A percentile compares a stretch with the other conserved stretches of the same genome.
Conservation (phyloP, 2,797 vertebrate genomes). For the Ambastaia sidthimunki region DNA sequence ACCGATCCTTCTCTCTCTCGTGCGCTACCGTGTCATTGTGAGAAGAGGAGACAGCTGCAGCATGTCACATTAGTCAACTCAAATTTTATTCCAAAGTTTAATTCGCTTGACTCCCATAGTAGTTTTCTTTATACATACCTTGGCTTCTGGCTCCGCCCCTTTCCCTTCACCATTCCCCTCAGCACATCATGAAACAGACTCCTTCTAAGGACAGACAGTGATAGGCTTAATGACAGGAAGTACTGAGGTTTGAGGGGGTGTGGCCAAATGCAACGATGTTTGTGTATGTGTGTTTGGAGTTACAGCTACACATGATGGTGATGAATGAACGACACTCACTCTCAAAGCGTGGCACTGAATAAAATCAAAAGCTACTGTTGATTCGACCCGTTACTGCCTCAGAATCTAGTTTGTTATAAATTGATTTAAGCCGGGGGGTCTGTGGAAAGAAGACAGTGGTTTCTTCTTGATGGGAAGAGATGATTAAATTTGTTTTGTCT, state of each 20-base stretch:
- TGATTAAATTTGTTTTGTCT: slow-evolving; percentile 83
- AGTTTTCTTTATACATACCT: slow-evolving; percentile 67
- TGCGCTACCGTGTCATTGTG: slow-evolving; percentile 76
- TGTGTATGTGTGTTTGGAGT: slow-evolving; percentile 62
- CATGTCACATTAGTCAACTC: slow-evolving; percentile 85
- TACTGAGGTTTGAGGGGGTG: slow-evolving; percentile 51
- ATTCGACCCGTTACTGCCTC: slow-evolving; percentile 72
- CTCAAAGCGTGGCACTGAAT: slow-evolving; percentile 72
- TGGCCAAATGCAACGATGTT: slow-evolving; percentile 66
- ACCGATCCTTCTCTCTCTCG: slow-evolving; percentile 50
- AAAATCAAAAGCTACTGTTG: slow-evolving; percentile 84
- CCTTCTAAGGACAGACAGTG: slow-evolving; percentile 72
- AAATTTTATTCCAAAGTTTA: slow-evolving; percentile 83
- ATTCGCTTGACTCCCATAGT: slow-evolving; percentile 80
- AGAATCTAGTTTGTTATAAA: slow-evolving; percentile 81
- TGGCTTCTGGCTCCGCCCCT: slow-evolving; percentile 61
- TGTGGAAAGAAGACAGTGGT: slow-evolving; percentile 65
- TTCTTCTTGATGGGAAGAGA: slow-evolving; percentile 77
- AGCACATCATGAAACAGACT: slow-evolving; percentile 67
- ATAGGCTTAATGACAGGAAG: slow-evolving; percentile 74
- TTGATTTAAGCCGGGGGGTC: slow-evolving; percentile 79
- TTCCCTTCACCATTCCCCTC: slow-evolving; percentile 19
- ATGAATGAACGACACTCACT: slow-evolving; percentile 81
- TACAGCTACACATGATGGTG: slow-evolving; percentile 75
- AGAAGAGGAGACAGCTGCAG: slow-evolving; percentile 84